These are phyloP conservation scores for Siphamia tubifer DNA, from an alignment of 2,113 vertebrate species.

Conservation along the genomic window DNA sequence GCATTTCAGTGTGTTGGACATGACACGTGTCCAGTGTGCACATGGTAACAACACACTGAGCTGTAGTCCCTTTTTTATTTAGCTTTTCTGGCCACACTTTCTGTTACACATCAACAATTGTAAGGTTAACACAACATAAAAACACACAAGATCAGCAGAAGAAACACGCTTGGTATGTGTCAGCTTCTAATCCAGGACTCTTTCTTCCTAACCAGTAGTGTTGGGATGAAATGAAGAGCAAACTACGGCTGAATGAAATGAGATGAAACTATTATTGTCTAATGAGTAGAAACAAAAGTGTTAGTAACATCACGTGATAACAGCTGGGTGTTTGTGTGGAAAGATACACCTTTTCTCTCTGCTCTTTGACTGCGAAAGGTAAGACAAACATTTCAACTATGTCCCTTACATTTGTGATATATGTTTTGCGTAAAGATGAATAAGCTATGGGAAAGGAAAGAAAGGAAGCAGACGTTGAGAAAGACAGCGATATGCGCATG, in stretches of 20 bases:
- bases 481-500: constrained; percentile 43
- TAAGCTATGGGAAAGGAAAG: constrained; percentile 14
- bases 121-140: background rate
- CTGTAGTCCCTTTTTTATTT: too few species aligned
- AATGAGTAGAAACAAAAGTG: constrained; percentile 15
- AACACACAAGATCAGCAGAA: background rate
- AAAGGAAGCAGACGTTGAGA: constrained; percentile 13
- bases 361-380: constrained; percentile 47
- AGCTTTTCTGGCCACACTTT: too few species aligned
- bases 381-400: too few species aligned
- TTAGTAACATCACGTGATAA: constrained; percentile 38
- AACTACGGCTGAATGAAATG: background rate
- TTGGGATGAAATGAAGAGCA: constrained; percentile 21
- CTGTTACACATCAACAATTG: background rate
- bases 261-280: background rate
- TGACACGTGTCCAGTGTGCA: too few species aligned
- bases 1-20: background rate
- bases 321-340: background rate
- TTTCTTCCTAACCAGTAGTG: constrained; percentile 13
- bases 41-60: too few species aligned
- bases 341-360: constrained; percentile 59
- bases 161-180: background rate
- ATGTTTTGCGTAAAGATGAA: background rate
- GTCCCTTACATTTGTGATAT: too few species aligned
- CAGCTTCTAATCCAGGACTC: background rate